phyloP scores from a whole-genome alignment of 1,140 invertebrate species.

The Rhizoglyphus robini region DNA sequence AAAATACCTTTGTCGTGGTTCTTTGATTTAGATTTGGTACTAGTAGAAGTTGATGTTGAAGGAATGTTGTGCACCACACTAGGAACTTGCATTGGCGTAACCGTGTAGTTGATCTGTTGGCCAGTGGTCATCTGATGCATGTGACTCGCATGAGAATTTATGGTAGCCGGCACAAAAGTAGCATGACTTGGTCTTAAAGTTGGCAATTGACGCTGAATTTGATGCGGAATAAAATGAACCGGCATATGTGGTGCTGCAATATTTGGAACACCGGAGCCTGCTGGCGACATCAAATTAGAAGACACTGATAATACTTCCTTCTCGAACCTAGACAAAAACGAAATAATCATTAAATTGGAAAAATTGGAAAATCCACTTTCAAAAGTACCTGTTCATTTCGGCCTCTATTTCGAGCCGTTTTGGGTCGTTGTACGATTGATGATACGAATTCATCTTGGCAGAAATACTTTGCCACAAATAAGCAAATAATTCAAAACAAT shows the following conservation, averaged over 20 bases:
- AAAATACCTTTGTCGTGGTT: slow-evolving; percentile 3
- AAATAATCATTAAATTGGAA: slow-evolving; percentile 6
- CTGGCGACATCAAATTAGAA: not conserved
- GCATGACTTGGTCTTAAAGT: not conserved
- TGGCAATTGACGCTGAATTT: slow-evolving; percentile 27
- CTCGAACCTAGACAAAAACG: slow-evolving; percentile 18
- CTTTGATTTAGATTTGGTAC: not conserved
- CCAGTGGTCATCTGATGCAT: not conserved
- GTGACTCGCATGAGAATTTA: slow-evolving; percentile 12
- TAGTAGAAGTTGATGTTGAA: not conserved
- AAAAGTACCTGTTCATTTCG: slow-evolving; percentile 19
- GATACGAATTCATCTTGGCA: slow-evolving; percentile 5
- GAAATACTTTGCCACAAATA: not conserved
- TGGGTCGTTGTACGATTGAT: not conserved
- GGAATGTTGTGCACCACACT: not conserved
- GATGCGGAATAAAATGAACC: slow-evolving; percentile 26
- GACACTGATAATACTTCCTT: slow-evolving; percentile 16
- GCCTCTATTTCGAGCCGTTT: slow-evolving; percentile 18
- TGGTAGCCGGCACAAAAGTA: not conserved
- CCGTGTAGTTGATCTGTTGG: slow-evolving; percentile 13
- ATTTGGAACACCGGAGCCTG: not conserved
- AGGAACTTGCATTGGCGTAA: slow-evolving; percentile 20
- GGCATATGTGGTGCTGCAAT: not conserved
- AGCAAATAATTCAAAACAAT: no score
- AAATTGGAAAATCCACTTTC: not conserved